These are phyloP conservation scores for Torymus auratus DNA, from an alignment of 2,888 invertebrate genomes.

Conservation along the genomic window DNA sequence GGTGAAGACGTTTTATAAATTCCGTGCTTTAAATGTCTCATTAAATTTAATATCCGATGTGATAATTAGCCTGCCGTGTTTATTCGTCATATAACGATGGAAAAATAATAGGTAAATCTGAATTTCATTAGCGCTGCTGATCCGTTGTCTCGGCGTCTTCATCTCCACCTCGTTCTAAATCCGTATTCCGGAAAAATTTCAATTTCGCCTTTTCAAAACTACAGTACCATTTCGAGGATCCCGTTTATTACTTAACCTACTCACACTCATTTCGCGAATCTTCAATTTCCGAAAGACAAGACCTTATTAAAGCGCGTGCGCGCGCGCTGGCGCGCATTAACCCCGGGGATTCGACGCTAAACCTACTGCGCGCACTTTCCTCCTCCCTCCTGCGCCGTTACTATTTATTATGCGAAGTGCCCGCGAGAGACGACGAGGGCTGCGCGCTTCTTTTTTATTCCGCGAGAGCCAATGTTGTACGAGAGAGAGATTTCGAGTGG, in stretches of 20 bases:
- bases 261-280: too few species aligned
- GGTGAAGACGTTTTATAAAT: too few species aligned
- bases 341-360: constrained; percentile 7
- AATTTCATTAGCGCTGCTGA: too few species aligned
- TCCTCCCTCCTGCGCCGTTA: constrained; percentile 25
- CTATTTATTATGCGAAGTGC: constrained; percentile 57
- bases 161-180: too few species aligned
- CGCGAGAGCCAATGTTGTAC: neutral
- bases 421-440: constrained; percentile 38
- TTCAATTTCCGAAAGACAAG: too few species aligned
- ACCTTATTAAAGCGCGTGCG: constrained; percentile 21
- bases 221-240: too few species aligned
- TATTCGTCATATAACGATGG: neutral
- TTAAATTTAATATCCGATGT: neutral
- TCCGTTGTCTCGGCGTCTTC: too few species aligned
- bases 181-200: too few species aligned
- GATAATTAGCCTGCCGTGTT: neutral
- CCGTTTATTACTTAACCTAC: too few species aligned
- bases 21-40: neutral
- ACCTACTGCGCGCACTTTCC: constrained; percentile 2
- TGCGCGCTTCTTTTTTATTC: constrained; percentile 2
- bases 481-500: constrained; percentile 13
- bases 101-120: too few species aligned
- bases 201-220: too few species aligned
- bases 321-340: too few species aligned